A percentile compares a stretch with the other conserved stretches of the same genome.
Evolutionary conservation across 2,797 vertebrate genomes (phyloP).

Genomic region (Sylvilagus floridanus): DNA sequence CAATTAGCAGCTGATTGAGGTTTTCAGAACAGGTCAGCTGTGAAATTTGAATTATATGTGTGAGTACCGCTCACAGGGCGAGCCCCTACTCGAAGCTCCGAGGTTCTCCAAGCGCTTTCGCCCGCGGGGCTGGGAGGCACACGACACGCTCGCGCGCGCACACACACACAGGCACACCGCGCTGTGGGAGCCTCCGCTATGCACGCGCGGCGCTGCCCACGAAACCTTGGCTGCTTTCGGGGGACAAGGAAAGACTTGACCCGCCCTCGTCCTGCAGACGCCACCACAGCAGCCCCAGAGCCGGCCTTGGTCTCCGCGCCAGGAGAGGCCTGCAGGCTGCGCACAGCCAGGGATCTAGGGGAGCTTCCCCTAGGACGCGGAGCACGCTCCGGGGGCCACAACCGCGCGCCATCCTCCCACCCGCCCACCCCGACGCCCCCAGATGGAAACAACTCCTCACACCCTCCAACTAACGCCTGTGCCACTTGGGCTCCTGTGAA

Average conservation of each 20-base stretch:
- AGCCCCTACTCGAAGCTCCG: slow-evolving; percentile 89
- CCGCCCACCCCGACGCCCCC: too few relatives aligned
- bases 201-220: not conserved
- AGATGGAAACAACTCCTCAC: too few relatives aligned
- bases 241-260: not conserved
- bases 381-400: too few relatives aligned
- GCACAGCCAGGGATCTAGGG: too few relatives aligned
- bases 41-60: slow-evolving; percentile 99
- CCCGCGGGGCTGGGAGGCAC: slow-evolving; percentile 83
- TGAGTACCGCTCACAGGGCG: slow-evolving; percentile 92
- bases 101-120: slow-evolving; percentile 88
- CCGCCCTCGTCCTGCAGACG: not conserved
- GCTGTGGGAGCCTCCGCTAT: too few relatives aligned
- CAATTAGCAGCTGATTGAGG: slow-evolving; percentile 99
- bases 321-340: too few relatives aligned
- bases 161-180: not conserved
- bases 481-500: not conserved
- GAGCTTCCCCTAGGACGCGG: too few relatives aligned
- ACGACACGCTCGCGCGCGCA: slow-evolving; percentile 53
- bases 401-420: too few relatives aligned
- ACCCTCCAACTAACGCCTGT: not conserved
- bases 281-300: not conserved
- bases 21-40: slow-evolving; percentile 99
- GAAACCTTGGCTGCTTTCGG: not conserved
- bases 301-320: not conserved